Evolutionary conservation across 2,888 invertebrate genomes (phyloP), one percentile per base, ranked within the genome.

Genomic region (Homarus gammarus): DNA sequence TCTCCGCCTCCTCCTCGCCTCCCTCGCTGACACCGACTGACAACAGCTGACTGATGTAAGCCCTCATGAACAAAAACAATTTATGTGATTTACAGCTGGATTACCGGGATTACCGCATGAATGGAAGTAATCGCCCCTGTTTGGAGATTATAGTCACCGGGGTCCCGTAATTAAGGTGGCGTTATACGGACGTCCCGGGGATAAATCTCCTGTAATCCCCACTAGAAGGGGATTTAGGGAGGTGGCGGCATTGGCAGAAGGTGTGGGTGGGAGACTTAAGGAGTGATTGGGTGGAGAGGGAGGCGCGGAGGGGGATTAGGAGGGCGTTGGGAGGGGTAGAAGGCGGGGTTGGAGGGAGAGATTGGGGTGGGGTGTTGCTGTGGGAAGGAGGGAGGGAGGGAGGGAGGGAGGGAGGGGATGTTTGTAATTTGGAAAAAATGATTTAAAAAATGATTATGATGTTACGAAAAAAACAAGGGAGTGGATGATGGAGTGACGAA

Each of bases 51-150:
- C 78, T 49, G 78, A 33, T 22, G 33, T 33, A 51, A 78, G 31
- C 51, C 78, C 12, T 78, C 78, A 56, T 56, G 51, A 44, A 78
- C 78, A 78, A 78, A 78, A 78, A 78, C 78, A 78, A 56, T 78
- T 78, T 78, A 78, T 78, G 78, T 78, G 78, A 78, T 78, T 78
- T 78, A 78, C 78, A 78, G 56, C 56, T n/a, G 78, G 78, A 51
- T 78, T 56, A 78, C 56, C 33, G 49, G 56, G 78, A 56, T 78
- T 78, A 78, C 12, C 38, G 56, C 56, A n/a, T 78, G 78, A 33
- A 56, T 51, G 78, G 77, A 56, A 78, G 78, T 78, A 78, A 78
- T 78, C 78, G 49, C 56, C 38, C 33, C 78, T 51, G 78, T 78
- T 78, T 78, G 38, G 51, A 33, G 78, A 78, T 78, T 78, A 78